Conservation (phyloP, 2,797 vertebrate genomes). For the Eidolon dupreanum region DNA sequence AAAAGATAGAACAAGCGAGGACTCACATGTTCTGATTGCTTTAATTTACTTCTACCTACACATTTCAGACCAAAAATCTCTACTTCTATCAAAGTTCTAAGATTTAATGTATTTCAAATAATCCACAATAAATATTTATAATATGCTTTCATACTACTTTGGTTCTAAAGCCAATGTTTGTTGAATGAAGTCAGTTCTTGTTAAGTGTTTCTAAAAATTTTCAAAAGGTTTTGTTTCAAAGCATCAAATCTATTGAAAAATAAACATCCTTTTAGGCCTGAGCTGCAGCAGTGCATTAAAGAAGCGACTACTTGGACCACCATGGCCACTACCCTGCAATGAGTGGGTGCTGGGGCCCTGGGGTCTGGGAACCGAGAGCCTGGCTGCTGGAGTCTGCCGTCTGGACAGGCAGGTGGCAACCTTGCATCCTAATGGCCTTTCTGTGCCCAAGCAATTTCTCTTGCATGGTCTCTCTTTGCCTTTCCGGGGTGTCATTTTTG, state of each 20-base stretch:
- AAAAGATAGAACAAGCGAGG: background rate
- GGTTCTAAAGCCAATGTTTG: background rate
- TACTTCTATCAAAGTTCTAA: background rate
- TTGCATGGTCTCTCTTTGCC: too few species aligned
- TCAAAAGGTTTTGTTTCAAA: background rate
- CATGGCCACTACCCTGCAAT: too few species aligned
- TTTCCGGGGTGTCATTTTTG: too few species aligned
- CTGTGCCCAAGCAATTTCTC: too few species aligned
- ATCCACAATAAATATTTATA: background rate
- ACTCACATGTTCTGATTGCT: background rate
- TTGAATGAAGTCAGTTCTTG: background rate
- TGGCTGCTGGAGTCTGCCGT: too few species aligned
- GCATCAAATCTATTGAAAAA: conserved; percentile 30
- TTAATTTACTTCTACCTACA: background rate
- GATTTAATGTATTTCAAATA: conserved; percentile 21
- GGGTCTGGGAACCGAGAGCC: too few species aligned
- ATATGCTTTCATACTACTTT: background rate
- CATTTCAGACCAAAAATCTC: background rate
- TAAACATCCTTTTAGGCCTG: background rate
- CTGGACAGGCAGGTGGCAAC: too few species aligned
- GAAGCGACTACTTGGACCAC: too few species aligned
- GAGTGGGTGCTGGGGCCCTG: too few species aligned
- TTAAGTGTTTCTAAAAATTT: background rate
- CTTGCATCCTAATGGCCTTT: too few species aligned
- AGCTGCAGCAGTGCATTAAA: too few species aligned